Evolutionary conservation across 2,797 vertebrate genomes (phyloP).

Genomic region (Buphagus erythrorhynchus): DNA sequence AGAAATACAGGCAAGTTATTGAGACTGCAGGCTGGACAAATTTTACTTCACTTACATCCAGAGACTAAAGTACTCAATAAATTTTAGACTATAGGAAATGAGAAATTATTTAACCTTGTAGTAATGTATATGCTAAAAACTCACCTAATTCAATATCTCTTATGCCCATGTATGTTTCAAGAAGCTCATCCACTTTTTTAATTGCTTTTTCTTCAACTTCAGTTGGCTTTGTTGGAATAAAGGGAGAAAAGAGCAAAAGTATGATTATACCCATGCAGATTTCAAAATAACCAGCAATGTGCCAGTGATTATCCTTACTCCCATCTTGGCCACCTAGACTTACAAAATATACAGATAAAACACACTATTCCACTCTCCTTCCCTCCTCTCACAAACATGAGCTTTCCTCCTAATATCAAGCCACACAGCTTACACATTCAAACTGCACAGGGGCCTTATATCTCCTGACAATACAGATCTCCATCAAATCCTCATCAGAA

Average conservation of each 20-base stretch:
- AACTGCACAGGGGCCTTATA: not conserved
- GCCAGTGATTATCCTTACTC: not conserved
- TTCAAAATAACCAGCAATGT: not conserved
- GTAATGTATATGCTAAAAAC: constrained; percentile 20
- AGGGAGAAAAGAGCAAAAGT: not conserved
- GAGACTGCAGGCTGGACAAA: not conserved
- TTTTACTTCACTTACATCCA: not conserved
- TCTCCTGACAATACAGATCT: not conserved
- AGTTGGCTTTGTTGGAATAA: constrained; percentile 81
- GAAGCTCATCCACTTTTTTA: constrained; percentile 91
- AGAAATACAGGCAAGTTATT: not conserved
- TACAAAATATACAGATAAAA: not conserved
- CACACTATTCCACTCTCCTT: not conserved
- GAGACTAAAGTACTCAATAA: not conserved
- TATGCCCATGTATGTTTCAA: constrained; percentile 97
- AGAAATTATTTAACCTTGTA: not conserved
- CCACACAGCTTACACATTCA: not conserved
- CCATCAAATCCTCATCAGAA: not conserved
- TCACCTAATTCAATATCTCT: constrained; percentile 93
- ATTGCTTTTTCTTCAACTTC: constrained; percentile 92
- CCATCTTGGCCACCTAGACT: not conserved
- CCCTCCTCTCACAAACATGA: not conserved
- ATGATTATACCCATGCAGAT: not conserved
- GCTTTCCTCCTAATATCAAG: not conserved
- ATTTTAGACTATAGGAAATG: not conserved